Conservation (phyloP, 92 coral and sea anemone species). For the Bergia puertoricense region DNA sequence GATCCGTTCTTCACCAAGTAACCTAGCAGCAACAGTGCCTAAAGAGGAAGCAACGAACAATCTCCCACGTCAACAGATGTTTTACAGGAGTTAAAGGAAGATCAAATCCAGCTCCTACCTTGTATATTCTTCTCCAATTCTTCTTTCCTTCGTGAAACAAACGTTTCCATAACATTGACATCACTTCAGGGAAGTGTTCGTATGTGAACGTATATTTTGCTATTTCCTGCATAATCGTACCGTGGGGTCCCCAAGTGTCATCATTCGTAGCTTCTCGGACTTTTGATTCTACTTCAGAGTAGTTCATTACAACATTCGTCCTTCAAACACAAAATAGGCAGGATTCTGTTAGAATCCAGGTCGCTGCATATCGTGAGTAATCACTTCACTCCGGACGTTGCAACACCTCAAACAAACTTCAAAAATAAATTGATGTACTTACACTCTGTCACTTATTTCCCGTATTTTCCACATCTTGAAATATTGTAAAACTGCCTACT, state of each 20-base stretch:
- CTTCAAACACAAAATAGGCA: slow-evolving; percentile 50
- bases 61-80: slow-evolving; percentile 16
- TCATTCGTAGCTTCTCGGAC: slow-evolving; percentile 99
- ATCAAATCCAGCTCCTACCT: slow-evolving; percentile 59
- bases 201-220: slow-evolving; percentile 94
- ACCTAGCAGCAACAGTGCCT: slow-evolving; percentile 86
- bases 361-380: slow-evolving; percentile 17
- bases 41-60: slow-evolving; percentile 10
- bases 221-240: slow-evolving; percentile 90
- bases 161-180: slow-evolving; percentile 99
- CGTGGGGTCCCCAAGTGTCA: slow-evolving; percentile 99
- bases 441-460: slow-evolving; percentile 96
- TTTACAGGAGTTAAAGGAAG: not conserved
- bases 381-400: slow-evolving; percentile 12
- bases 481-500: slow-evolving; percentile 11
- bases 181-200: slow-evolving; percentile 97
- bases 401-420: slow-evolving; percentile 24
- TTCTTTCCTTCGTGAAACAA: slow-evolving; percentile 90
- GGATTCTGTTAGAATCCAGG: slow-evolving; percentile 28
- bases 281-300: slow-evolving; percentile 95
- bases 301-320: slow-evolving; percentile 99
- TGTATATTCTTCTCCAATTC: slow-evolving; percentile 95
- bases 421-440: slow-evolving; percentile 53
- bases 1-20: slow-evolving; percentile 94
- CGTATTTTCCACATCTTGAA: slow-evolving; percentile 96